Evolutionary conservation across 2,113 vertebrate genomes (phyloP), one percentile per base, ranked within the genome.

Genomic region (Ancistrus triradiatus): DNA sequence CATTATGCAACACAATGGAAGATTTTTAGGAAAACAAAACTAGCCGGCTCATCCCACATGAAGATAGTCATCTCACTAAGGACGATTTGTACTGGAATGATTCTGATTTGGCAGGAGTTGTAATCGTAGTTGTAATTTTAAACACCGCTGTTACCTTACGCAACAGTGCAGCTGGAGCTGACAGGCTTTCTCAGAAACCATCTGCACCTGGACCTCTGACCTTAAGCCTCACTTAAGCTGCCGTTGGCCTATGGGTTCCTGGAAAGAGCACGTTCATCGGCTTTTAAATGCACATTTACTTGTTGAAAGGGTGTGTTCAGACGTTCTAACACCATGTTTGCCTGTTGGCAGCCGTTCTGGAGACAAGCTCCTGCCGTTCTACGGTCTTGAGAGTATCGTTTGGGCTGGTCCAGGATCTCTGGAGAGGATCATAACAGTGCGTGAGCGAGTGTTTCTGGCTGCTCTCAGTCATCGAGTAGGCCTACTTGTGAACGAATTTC

Each of bases 401-500:
- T 43, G 44, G 27, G 52, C 17, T 28, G 15, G 43, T 55, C 13
- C 33, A 33, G 1, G 14, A 59, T 33, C 19, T 17, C 35, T 25
- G 63, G 25, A 25, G n/a, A n/a, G n/a, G n/a, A n/a, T n/a, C n/a
- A n/a, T n/a, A n/a, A n/a, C 37, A 22, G 19, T n/a, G 57, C 46
- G 8, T 53, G 3, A 40, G 25, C 14, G 18, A 11, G 5, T 19
- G 28, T 47, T 9, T 38, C 17, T 43, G 28, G 18, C 17, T 31
- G 5, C 28, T 13, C 58, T 68, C 48, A 33, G 67, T 83, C 76
- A 77, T 69, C 3, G 74, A 80, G 80, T 52, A 73, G 47, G 60
- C 73, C 76, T 40, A 24, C 66, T 72, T 67, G n/a, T 8, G 21
- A 72, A 74, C 77, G 77, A 74, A 75, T 81, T 78, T 74, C 62